phyloP scores from a whole-genome alignment of 35 echinoderm and acorn worm species.

The Nesometra sesokonis region DNA sequence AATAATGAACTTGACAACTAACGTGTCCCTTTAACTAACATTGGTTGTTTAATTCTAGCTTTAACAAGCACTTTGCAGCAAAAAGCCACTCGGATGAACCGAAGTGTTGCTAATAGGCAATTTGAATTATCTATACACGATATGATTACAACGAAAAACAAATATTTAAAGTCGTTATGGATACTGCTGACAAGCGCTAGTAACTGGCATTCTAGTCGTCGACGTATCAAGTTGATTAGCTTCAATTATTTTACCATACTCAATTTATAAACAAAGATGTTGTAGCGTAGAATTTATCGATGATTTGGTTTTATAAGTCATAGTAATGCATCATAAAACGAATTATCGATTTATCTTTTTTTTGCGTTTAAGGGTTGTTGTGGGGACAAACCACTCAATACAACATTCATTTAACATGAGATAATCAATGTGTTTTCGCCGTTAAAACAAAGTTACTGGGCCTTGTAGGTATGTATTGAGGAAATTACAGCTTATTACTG shows the following conservation, averaged over 20 bases:
- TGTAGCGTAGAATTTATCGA: neutral
- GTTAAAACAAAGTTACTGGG: no score
- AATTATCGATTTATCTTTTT: no score
- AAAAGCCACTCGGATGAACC: neutral
- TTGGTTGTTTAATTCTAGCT: neutral
- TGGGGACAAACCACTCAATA: no score
- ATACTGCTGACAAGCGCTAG: neutral
- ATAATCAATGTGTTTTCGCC: no score
- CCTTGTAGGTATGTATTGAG: no score
- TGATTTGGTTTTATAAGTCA: no score
- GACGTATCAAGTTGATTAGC: neutral
- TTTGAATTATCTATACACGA: neutral
- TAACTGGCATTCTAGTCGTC: neutral
- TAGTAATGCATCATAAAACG: no score
- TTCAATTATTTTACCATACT: slow-evolving; percentile 1
- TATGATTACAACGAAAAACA: neutral
- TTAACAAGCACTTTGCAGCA: neutral
- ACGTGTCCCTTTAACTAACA: neutral
- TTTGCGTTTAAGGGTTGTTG: no score
- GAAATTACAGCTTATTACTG: no score
- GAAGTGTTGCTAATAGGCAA: neutral
- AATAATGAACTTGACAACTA: no score
- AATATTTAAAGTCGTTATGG: neutral
- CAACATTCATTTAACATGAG: no score
- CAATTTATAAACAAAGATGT: neutral